Conservation (phyloP, 2,888 invertebrate genomes). For the Zygothrica quintamaculata region DNA sequence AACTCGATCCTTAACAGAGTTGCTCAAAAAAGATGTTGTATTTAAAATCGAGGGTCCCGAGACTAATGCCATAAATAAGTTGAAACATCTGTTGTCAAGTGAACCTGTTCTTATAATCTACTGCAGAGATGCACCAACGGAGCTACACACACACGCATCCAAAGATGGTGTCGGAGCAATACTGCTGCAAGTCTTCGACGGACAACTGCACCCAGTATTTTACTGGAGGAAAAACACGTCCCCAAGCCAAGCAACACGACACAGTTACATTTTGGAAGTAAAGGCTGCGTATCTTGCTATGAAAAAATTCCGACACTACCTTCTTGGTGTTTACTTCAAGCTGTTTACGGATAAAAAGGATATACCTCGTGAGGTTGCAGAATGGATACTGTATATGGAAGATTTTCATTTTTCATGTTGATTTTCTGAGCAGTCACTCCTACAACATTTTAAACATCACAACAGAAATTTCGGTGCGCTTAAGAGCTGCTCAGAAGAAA, state of each 20-base stretch:
- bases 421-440: not conserved
- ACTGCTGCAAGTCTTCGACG: slow-evolving; percentile 35
- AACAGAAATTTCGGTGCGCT: not conserved
- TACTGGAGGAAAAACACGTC: slow-evolving; percentile 37
- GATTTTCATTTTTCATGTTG: slow-evolving; percentile 12
- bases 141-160: slow-evolving; percentile 53
- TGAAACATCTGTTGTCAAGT: slow-evolving; percentile 2
- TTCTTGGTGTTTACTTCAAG: slow-evolving; percentile 7
- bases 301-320: slow-evolving; percentile 54
- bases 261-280: slow-evolving; percentile 60
- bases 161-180: slow-evolving; percentile 43
- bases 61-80: not conserved
- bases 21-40: slow-evolving; percentile 5
- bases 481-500: slow-evolving; percentile 7
- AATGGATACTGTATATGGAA: slow-evolving; percentile 5
- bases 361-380: slow-evolving; percentile 6
- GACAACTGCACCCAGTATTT: slow-evolving; percentile 27
- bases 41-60: slow-evolving; percentile 8
- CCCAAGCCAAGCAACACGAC: slow-evolving; percentile 7
- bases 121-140: slow-evolving; percentile 32
- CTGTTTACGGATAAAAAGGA: slow-evolving; percentile 10
- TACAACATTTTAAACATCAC: not conserved
- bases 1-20: slow-evolving; percentile 4
- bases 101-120: slow-evolving; percentile 41
- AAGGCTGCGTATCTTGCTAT: slow-evolving; percentile 57